phyloP scores from a whole-genome alignment of 2,797 vertebrate genomes.

The Argyrosomus regius region DNA sequence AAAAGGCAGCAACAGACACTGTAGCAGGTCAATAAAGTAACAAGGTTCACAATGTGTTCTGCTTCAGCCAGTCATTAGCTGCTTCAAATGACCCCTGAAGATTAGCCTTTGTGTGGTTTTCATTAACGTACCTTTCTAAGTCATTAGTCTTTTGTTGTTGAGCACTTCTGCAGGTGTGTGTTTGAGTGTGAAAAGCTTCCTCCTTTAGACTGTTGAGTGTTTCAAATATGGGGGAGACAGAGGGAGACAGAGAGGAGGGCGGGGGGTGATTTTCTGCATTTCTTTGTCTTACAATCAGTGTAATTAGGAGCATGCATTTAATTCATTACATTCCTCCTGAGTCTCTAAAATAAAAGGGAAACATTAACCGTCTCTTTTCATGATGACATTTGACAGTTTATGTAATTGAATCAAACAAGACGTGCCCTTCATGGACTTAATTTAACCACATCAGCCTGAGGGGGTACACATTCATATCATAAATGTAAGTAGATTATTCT shows the following conservation, averaged over 20 bases:
- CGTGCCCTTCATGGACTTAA: slow-evolving; percentile 50
- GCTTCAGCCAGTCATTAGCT: slow-evolving; percentile 22
- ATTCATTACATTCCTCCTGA: slow-evolving; percentile 28
- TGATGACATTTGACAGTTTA: slow-evolving; percentile 6
- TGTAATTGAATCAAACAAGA: slow-evolving; percentile 48
- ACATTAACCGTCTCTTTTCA: slow-evolving; percentile 22
- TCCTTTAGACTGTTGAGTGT: slow-evolving; percentile 26
- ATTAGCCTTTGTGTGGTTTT: slow-evolving; percentile 26
- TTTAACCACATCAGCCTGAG: slow-evolving; percentile 46
- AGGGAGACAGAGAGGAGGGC: not conserved
- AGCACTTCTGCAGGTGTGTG: slow-evolving; percentile 30
- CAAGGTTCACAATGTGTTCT: slow-evolving; percentile 7
- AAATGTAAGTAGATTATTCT: slow-evolving; percentile 39
- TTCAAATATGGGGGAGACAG: not conserved
- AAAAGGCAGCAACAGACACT: slow-evolving; percentile 7
- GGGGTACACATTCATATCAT: slow-evolving; percentile 39
- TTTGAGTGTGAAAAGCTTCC: slow-evolving; percentile 41
- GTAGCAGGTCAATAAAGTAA: slow-evolving; percentile 3
- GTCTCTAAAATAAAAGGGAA: slow-evolving; percentile 19
- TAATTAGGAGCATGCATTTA: slow-evolving; percentile 16
- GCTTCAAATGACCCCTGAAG: slow-evolving; percentile 31
- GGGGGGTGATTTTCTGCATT: slow-evolving; percentile 3
- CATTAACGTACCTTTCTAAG: slow-evolving; percentile 38
- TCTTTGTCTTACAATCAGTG: slow-evolving; percentile 35
- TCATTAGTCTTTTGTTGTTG: slow-evolving; percentile 40